Evolutionary conservation across 2,113 vertebrate species (phyloP).

Genomic region (Oxyura jamaicensis): DNA sequence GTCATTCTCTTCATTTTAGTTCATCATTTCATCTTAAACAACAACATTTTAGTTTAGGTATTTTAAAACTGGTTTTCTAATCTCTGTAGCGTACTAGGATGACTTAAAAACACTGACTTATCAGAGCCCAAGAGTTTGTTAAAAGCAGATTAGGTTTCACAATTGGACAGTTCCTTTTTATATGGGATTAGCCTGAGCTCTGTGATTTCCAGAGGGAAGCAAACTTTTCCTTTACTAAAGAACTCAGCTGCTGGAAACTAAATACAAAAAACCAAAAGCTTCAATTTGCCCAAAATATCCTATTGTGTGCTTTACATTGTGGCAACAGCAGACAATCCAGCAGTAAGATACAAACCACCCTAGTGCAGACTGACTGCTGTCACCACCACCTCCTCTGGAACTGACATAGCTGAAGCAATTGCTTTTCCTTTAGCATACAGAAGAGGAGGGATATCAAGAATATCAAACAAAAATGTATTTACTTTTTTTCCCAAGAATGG

Average conservation of each 20-base stretch:
- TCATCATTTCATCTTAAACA: background rate
- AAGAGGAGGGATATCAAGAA: background rate
- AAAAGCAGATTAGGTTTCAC: background rate
- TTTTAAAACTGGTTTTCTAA: background rate
- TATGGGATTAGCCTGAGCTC: background rate
- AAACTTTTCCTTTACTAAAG: background rate
- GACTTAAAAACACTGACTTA: background rate
- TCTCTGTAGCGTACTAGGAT: background rate
- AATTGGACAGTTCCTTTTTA: background rate
- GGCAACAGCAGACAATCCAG: background rate
- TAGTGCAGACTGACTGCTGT: background rate
- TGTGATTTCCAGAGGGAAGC: constrained; percentile 21
- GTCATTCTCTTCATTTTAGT: background rate
- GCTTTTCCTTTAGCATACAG: background rate
- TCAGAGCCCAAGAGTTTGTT: background rate
- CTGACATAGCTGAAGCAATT: background rate
- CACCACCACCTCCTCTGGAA: background rate
- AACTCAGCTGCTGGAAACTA: background rate
- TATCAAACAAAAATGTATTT: background rate
- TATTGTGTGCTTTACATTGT: background rate
- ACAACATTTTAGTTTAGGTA: background rate
- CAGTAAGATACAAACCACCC: background rate
- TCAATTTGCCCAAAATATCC: background rate
- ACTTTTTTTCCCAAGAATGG: background rate
- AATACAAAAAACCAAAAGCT: background rate